Percentiles rank a stretch among this genome's conserved stretches.
Conservation (phyloP, 2,113 vertebrate species). For the Rutilus rutilus region DNA sequence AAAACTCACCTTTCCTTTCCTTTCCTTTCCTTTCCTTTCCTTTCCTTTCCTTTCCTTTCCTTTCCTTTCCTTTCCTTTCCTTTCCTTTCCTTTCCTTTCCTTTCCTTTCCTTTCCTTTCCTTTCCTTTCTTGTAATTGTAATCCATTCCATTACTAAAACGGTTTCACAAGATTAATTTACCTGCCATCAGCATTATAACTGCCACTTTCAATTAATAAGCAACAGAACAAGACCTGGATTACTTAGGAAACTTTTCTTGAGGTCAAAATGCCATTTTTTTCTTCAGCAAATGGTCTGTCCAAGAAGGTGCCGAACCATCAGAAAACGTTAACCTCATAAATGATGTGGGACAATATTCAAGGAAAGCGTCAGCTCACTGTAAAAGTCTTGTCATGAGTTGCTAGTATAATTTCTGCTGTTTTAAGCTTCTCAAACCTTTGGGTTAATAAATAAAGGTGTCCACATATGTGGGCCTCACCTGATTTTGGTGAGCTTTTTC, state of each 20-base stretch:
- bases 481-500: slow-evolving; percentile 65
- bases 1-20: neutral
- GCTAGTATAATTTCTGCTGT: neutral
- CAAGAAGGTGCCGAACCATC: neutral
- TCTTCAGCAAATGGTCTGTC: neutral
- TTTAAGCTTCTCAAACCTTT: neutral
- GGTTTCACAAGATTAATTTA: slow-evolving; percentile 16
- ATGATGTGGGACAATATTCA: neutral
- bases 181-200: neutral
- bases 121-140: neutral
- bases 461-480: slow-evolving; percentile 63
- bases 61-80: too few species aligned
- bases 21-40: neutral
- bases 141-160: neutral
- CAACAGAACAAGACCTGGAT: neutral
- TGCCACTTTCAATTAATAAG: slow-evolving; percentile 2
- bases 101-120: too few species aligned
- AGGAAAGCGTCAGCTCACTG: neutral
- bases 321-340: neutral
- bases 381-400: neutral
- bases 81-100: too few species aligned
- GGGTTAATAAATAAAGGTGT: neutral
- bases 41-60: too few species aligned
- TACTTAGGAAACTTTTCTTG: too few species aligned
- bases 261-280: too few species aligned